A percentile compares a stretch with the other conserved stretches of the same genome.
Evolutionary conservation across 2,888 invertebrate species (phyloP).

Genomic region (Anorthoa munda): DNA sequence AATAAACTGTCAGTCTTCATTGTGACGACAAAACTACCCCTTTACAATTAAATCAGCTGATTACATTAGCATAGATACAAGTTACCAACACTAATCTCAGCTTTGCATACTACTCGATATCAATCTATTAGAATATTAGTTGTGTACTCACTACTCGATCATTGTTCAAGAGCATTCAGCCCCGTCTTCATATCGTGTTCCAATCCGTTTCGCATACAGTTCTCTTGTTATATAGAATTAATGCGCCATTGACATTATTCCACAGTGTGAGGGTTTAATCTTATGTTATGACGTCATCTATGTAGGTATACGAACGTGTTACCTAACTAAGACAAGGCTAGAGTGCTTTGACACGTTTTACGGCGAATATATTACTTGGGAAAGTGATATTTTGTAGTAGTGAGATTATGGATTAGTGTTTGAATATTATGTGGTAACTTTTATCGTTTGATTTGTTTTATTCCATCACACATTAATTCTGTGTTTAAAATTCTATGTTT

Average conservation of each 20-base stretch:
- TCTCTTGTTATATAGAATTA: slow-evolving; percentile 35
- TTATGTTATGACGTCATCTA: slow-evolving; percentile 31
- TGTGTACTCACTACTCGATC: slow-evolving; percentile 72
- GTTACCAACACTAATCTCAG: slow-evolving; percentile 51
- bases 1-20: too few species aligned
- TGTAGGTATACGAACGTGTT: slow-evolving; percentile 21
- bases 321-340: slow-evolving; percentile 22
- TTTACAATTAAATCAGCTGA: not conserved
- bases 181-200: slow-evolving; percentile 66
- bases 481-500: too few species aligned
- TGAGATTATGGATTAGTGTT: not conserved
- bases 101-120: slow-evolving; percentile 67
- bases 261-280: slow-evolving; percentile 29
- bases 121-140: slow-evolving; percentile 66
- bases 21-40: not conserved
- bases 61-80: slow-evolving; percentile 31
- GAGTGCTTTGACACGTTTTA: slow-evolving; percentile 18
- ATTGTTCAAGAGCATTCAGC: slow-evolving; percentile 58
- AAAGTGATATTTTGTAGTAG: not conserved
- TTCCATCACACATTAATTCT: too few species aligned
- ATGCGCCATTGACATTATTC: slow-evolving; percentile 47
- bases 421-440: not conserved
- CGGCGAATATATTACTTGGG: slow-evolving; percentile 3
- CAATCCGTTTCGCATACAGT: slow-evolving; percentile 70
- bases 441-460: not conserved